Base-by-base conservation (phyloP, 2,888 invertebrate genomes). In the Agrotis puta region DNA sequence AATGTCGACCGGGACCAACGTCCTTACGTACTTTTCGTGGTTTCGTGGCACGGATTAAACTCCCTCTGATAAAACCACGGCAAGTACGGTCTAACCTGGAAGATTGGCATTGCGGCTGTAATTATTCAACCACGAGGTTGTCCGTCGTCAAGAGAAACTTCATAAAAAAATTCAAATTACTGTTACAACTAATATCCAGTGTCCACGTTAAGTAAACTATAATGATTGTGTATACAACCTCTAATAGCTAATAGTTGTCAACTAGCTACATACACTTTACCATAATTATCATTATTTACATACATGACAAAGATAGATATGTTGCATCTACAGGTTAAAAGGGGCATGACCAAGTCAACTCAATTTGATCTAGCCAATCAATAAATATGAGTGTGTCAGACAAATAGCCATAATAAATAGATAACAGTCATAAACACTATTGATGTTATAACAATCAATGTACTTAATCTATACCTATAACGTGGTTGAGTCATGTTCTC, bases 351-450 rank as follows among this genome's bases (percentile, higher is more conserved):
- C 64, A 64, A 58, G 68, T 81, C 85, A 80, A 77, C 67, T 74
- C 74, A 74, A 81, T 65, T 74, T 51, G 74, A 69, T 82, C 64
- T 48, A 76, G 56, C 64, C 69, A 78, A 85, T 84, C 77, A 65
- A 75, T 70, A 64, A 24, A 56, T 51, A 53, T 45, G n/a, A 18
- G 64, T 62, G 56, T 64, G 18, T 27, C 56, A 39, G 48, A 43
- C 57, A 64, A 51, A 74, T 68, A 73, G 62, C 9, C 64, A 81
- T 81, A 66, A 72, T 58, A 74, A 58, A 64, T 65, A 70, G 71
- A 84, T 74, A 84, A 74, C 39, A 57, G 24, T 39, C 47, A 62
- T 22, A 56, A 57, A 43, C 64, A 50, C 45, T 67, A 70, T 69
- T 64, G 58, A 68, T 78, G 80, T 68, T 76, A 76, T 73, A 67